Conservation (phyloP, 2,113 vertebrate species). For the Marcusenius ussheri region DNA sequence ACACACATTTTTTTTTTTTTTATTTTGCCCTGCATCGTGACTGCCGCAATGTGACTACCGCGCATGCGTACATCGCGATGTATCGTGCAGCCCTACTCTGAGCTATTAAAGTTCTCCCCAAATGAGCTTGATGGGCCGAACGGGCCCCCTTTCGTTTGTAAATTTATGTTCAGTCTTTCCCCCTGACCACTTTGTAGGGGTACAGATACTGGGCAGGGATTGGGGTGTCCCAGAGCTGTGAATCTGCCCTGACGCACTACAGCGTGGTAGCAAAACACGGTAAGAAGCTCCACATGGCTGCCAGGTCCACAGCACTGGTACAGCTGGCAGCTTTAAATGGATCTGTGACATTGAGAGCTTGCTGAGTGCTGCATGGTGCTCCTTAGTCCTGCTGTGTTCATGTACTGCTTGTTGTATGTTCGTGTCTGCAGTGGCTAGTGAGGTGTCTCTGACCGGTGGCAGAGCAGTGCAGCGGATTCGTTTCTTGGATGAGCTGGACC, state of each 20-base stretch:
- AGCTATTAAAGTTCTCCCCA: too few relatives aligned
- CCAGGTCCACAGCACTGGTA: background rate
- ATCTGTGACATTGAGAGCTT: background rate
- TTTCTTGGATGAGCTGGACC: constrained; percentile 88
- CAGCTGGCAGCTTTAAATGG: background rate
- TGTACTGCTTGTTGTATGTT: background rate
- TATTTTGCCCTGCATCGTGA: too few relatives aligned
- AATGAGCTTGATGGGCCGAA: too few relatives aligned
- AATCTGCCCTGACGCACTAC: constrained; percentile 94
- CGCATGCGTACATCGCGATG: too few relatives aligned
- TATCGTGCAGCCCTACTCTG: too few relatives aligned
- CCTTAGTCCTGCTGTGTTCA: background rate
- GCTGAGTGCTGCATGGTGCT: background rate
- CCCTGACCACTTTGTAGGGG: constrained; percentile 58
- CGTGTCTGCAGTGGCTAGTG: constrained; percentile 76
- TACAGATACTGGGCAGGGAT: constrained; percentile 96
- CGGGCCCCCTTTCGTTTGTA: too few relatives aligned
- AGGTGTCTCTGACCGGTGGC: constrained; percentile 89
- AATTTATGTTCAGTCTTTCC: background rate
- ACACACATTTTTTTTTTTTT: too few relatives aligned
- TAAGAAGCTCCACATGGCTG: constrained; percentile 40
- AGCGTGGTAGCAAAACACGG: constrained; percentile 90
- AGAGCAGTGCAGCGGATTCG: constrained; percentile 90
- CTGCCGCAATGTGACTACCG: too few relatives aligned
- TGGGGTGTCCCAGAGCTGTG: constrained; percentile 93